Evolutionary conservation across 1,140 invertebrate species (phyloP).

Genomic region (Brachionus plicatilis): DNA sequence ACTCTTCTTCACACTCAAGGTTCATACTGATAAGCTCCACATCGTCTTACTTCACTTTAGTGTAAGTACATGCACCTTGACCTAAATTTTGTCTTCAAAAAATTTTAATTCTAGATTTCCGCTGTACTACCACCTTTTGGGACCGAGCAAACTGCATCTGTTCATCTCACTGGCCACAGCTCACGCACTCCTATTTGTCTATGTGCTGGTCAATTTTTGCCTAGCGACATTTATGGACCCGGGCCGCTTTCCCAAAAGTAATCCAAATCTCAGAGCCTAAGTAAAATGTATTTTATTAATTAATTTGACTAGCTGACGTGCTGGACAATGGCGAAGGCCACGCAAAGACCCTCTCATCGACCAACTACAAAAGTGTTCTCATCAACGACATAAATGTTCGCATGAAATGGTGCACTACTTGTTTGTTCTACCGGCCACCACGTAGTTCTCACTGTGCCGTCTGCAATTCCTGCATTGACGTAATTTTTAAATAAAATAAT

Average conservation of each 20-base stretch:
- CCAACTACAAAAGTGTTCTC: slow-evolving; percentile 15
- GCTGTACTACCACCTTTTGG: not conserved
- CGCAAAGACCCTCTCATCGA: not conserved
- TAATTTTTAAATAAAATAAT: not conserved
- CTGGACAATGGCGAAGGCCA: not conserved
- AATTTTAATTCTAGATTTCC: not conserved
- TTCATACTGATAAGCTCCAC: slow-evolving; percentile 21
- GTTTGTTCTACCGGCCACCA: slow-evolving; percentile 96
- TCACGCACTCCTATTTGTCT: not conserved
- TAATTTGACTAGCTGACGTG: not conserved
- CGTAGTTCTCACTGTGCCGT: slow-evolving; percentile 97
- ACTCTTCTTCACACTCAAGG: not conserved
- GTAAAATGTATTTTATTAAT: not conserved
- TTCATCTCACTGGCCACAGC: not conserved
- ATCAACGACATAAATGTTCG: slow-evolving; percentile 31
- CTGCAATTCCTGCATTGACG: slow-evolving; percentile 94
- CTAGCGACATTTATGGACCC: slow-evolving; percentile 25
- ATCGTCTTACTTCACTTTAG: slow-evolving; percentile 33
- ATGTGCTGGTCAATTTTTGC: slow-evolving; percentile 24
- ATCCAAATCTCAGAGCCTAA: not conserved
- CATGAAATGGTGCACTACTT: slow-evolving; percentile 62
- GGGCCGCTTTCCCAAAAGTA: slow-evolving; percentile 29
- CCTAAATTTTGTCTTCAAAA: not conserved
- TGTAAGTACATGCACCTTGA: not conserved
- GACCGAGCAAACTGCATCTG: not conserved